Conservation (phyloP, 2,113 vertebrate genomes). For the Macrotis lagotis region DNA sequence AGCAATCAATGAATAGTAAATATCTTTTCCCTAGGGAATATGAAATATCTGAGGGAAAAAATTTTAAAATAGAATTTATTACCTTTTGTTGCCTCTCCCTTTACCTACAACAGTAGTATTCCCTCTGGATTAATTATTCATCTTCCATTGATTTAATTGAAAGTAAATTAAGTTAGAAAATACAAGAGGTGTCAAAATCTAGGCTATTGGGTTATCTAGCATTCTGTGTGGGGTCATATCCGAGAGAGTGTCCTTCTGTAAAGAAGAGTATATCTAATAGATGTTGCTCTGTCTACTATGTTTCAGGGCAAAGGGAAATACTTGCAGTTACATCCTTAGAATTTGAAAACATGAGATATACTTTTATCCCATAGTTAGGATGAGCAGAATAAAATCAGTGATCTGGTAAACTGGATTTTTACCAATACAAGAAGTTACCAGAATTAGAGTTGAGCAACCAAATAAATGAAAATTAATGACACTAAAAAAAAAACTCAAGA, state of each 20-base stretch:
- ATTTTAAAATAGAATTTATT: not conserved
- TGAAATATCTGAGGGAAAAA: not conserved
- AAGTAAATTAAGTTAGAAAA: not conserved
- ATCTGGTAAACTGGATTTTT: not conserved
- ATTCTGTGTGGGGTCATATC: too few species aligned
- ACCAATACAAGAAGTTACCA: too few species aligned
- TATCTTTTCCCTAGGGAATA: not conserved
- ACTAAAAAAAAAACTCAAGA: not conserved
- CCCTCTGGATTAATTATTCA: not conserved
- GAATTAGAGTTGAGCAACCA: not conserved
- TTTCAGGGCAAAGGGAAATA: not conserved
- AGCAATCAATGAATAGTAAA: not conserved
- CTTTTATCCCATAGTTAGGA: rapidly evolving
- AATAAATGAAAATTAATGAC: not conserved
- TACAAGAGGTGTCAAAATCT: rapidly evolving
- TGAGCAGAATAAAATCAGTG: not conserved
- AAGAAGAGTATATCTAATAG: not conserved
- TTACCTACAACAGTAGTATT: not conserved
- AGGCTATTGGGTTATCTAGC: not conserved
- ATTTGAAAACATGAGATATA: rapidly evolving
- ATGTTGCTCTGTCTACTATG: too few species aligned
- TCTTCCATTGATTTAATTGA: rapidly evolving
- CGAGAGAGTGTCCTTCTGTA: not conserved
- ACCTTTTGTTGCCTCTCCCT: not conserved
- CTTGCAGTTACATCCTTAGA: not conserved